Base-by-base conservation (phyloP, 1,140 invertebrate genomes). In the Paramacrobiotus metropolitanus region DNA sequence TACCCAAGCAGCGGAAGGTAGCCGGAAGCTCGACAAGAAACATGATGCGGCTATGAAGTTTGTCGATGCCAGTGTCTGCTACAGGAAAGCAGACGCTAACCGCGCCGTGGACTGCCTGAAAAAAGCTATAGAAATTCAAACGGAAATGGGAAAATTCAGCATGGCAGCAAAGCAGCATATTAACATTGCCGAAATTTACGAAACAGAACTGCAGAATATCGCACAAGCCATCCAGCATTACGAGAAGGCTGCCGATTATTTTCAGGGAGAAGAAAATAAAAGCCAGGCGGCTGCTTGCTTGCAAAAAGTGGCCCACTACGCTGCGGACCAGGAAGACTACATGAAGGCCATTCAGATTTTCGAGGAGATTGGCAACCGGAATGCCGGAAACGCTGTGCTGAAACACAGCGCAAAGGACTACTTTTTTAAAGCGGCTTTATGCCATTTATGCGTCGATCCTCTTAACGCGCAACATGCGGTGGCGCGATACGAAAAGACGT, bases 341-440 rank as follows among this genome's bases (percentile, higher is more conserved):
- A 85, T 91, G 59, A 93, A 95, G 75, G 92, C 94, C 31, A 92
- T 97, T 73, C 81, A 87, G 71, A 93, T 96, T 67, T 98, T 96
- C 74, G 92, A 96, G 77, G 82, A 92, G 77, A 86, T 97, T 64
- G 93, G 87, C 48, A 80, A 82, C 59, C 83, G 85, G 29, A 87
- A 90, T 31, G 79, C 97, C 67, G 92, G 97, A 72, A 95, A 86
- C 76, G 84, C 87, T 60, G 76, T 97, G 65, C 76, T 98, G 61
- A 96, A 97, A 73, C 97, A 97, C 75, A 90, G 89, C 73, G 91
- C 91, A 15, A 97, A 96, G 73, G 93, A 97, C 74, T 92, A 97
- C 73, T 95, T 96, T 75, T 96, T 97, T 76, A 80, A 87, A 48
- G 92, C 94, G 21, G 84, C 87, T 1, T 74, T 94, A 1, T 92